Evolutionary conservation across 2,113 vertebrate species (phyloP).

Genomic region (Ibidorhyncha struthersii): DNA sequence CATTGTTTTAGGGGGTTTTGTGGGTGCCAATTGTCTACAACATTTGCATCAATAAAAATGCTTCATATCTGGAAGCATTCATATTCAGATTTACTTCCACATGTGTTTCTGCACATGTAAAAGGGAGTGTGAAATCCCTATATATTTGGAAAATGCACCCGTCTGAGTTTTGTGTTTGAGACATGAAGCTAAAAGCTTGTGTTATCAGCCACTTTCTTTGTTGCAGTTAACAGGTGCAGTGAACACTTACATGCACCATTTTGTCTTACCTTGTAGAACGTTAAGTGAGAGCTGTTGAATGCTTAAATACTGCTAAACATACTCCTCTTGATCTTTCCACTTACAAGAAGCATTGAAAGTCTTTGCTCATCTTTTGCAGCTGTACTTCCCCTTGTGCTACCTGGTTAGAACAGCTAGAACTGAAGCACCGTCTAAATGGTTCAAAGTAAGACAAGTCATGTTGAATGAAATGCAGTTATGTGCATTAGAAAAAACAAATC

Average conservation of each 20-base stretch:
- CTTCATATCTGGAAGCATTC: neutral
- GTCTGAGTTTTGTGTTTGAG: neutral
- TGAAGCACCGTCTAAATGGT: neutral
- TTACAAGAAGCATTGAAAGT: neutral
- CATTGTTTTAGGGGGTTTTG: neutral
- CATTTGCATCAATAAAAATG: neutral
- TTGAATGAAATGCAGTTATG: neutral
- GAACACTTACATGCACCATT: neutral
- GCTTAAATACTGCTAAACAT: neutral
- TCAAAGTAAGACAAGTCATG: neutral
- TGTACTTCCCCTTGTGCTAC: neutral
- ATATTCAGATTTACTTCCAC: neutral
- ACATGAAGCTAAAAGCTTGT: neutral
- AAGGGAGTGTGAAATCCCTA: neutral
- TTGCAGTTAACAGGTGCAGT: neutral
- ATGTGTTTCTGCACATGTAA: neutral
- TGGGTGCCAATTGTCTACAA: neutral
- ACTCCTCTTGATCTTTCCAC: neutral
- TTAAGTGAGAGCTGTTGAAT: neutral
- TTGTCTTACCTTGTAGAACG: neutral
- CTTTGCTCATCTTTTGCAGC: neutral
- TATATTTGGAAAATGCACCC: neutral
- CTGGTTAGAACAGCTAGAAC: neutral
- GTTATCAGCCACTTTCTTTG: neutral
- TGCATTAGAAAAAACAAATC: neutral